Conservation (phyloP, 2,888 invertebrate genomes). For the Nineta flava region DNA sequence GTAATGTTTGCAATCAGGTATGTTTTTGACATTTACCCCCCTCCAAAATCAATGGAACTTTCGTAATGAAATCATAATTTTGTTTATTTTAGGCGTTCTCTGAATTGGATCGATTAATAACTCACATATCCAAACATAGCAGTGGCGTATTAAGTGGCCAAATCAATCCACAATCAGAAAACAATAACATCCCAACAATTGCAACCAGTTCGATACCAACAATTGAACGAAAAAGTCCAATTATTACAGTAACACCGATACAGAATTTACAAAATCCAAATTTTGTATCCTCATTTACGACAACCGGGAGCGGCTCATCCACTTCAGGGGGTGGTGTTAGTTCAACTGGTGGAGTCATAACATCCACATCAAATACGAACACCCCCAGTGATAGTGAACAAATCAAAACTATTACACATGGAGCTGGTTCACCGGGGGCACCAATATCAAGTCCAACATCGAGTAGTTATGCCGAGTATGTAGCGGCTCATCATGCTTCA, state of each 20-base stretch:
- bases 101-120: conserved; percentile 48
- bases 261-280: conserved; percentile 24
- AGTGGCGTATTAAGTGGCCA: conserved; percentile 35
- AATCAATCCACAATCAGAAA: conserved; percentile 28
- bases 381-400: conserved; percentile 4
- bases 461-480: conserved; percentile 4
- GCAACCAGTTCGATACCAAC: conserved; percentile 13
- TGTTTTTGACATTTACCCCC: conserved; percentile 4
- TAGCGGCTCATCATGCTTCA: conserved; percentile 17
- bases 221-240: conserved; percentile 18
- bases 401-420: conserved; percentile 20
- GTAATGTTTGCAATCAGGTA: conserved; percentile 61
- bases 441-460: conserved; percentile 10
- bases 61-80: no score
- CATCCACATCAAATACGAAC: conserved; percentile 13
- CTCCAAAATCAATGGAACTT: no score
- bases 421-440: conserved; percentile 25
- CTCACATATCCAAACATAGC: conserved; percentile 56
- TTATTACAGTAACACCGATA: conserved; percentile 26
- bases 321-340: no score
- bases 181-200: conserved; percentile 16
- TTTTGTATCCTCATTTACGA: not conserved
- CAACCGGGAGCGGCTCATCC: not conserved
- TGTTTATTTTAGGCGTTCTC: conserved; percentile 41
- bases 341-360: conserved; percentile 3